phyloP scores from a whole-genome alignment of 1,140 invertebrate species.

The Drosophila sproati region DNA sequence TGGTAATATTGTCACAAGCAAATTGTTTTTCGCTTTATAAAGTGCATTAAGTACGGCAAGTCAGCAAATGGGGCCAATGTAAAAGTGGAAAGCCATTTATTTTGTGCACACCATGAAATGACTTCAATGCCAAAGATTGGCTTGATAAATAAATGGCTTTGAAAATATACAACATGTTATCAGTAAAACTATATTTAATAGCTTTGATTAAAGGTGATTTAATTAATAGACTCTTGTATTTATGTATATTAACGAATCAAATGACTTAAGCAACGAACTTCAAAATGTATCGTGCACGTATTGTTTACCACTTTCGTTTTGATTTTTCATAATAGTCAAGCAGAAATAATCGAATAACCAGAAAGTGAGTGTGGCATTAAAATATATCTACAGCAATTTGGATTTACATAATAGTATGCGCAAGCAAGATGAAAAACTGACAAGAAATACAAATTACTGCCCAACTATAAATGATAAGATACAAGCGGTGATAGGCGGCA shows the following conservation, averaged over 20 bases:
- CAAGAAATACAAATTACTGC: constrained; percentile 39
- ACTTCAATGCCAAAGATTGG: constrained; percentile 18
- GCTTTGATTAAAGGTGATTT: constrained; percentile 5
- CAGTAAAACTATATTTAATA: neutral
- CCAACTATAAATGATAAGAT: constrained; percentile 16
- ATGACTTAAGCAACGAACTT: constrained; percentile 75
- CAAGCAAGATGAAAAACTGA: constrained; percentile 44
- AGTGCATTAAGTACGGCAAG: neutral
- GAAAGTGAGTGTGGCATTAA: constrained; percentile 37
- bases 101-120: constrained; percentile 30
- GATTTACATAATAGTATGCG: constrained; percentile 57
- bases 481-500: constrained; percentile 26
- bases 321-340: constrained; percentile 24
- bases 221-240: neutral
- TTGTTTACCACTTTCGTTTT: constrained; percentile 29
- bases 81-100: constrained; percentile 44
- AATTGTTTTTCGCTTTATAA: neutral
- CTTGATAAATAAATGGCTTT: constrained; percentile 10
- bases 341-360: constrained; percentile 12
- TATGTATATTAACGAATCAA: constrained; percentile 36
- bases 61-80: constrained; percentile 18
- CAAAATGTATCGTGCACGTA: constrained; percentile 5
- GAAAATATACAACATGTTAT: constrained; percentile 1
- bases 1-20: constrained; percentile 3
- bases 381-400: constrained; percentile 49